Conservation (phyloP, 2,797 vertebrate genomes). For the Darevskia nairensis region DNA sequence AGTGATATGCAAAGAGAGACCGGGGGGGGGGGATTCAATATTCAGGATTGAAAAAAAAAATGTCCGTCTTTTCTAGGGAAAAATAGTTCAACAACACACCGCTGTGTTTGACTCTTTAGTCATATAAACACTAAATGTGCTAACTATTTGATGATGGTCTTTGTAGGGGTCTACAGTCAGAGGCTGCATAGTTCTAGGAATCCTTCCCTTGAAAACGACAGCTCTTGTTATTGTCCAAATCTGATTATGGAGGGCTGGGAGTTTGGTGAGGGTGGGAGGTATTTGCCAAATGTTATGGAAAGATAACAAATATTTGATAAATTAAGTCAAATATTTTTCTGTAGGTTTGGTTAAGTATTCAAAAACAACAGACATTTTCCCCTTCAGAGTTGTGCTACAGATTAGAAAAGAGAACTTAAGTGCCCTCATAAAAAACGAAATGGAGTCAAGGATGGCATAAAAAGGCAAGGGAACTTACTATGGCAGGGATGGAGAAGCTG, state of each 20-base stretch:
- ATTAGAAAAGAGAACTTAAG: background rate
- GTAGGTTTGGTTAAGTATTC: conserved; percentile 1
- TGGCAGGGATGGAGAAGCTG: too few species aligned
- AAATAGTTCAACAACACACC: conserved; percentile 24
- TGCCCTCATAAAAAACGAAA: background rate
- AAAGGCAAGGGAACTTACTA: background rate
- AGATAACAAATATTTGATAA: conserved; percentile 19
- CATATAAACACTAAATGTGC: background rate
- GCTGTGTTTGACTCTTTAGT: conserved; percentile 21
- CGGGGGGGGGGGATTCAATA: conserved; percentile 11
- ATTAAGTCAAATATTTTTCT: conserved; percentile 24
- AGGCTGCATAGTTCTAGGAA: conserved; percentile 19
- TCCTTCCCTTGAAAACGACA: background rate
- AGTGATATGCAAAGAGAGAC: conserved; percentile 10
- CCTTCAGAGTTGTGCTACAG: background rate
- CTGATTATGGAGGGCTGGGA: background rate
- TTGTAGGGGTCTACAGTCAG: background rate
- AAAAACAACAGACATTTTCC: conserved; percentile 19
- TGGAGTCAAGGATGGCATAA: background rate
- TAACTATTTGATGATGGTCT: conserved; percentile 14
- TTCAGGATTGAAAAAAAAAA: conserved; percentile 28
- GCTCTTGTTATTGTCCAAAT: background rate
- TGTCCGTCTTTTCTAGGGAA: conserved; percentile 31
- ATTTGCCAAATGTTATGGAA: conserved; percentile 38
- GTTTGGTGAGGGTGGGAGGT: conserved; percentile 33